These are phyloP conservation scores for Bettongia penicillata DNA, from an alignment of 2,113 vertebrate genomes.

Conservation along the genomic window DNA sequence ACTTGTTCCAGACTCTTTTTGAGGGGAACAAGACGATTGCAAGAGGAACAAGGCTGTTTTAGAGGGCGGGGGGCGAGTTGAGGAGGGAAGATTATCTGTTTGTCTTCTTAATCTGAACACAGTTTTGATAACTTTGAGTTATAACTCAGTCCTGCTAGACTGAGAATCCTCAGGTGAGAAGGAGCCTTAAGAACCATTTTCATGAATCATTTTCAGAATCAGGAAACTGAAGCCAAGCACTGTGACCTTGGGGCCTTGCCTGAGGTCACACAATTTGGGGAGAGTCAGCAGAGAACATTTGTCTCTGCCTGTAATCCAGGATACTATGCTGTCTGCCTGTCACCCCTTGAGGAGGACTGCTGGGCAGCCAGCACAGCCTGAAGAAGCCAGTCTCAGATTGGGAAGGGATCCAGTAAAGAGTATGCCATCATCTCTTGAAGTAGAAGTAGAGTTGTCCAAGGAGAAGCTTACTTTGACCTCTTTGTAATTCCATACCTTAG, in stretches of 20 bases:
- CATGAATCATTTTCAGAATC: background rate
- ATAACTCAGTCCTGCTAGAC: no score
- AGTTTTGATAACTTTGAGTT: background rate
- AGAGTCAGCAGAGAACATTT: background rate
- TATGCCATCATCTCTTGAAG: no score
- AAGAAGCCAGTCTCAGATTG: background rate
- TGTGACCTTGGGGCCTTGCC: background rate
- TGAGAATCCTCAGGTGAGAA: background rate
- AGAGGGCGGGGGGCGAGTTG: no score
- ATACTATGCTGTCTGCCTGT: no score
- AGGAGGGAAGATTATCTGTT: background rate
- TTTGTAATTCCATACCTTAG: background rate
- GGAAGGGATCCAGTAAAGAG: background rate
- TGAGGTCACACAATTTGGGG: background rate
- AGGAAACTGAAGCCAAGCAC: background rate
- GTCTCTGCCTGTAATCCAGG: no score
- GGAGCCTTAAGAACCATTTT: no score
- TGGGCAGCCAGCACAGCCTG: background rate
- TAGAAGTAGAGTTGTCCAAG: background rate
- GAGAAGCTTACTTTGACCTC: background rate
- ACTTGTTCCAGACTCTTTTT: rapidly evolving
- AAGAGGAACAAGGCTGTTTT: no score
- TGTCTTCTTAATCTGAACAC: background rate
- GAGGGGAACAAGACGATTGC: background rate
- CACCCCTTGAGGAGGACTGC: background rate